Evolutionary conservation across 2,888 invertebrate species (phyloP), one percentile per base, ranked within the genome.

Genomic region (Molorchus minor): DNA sequence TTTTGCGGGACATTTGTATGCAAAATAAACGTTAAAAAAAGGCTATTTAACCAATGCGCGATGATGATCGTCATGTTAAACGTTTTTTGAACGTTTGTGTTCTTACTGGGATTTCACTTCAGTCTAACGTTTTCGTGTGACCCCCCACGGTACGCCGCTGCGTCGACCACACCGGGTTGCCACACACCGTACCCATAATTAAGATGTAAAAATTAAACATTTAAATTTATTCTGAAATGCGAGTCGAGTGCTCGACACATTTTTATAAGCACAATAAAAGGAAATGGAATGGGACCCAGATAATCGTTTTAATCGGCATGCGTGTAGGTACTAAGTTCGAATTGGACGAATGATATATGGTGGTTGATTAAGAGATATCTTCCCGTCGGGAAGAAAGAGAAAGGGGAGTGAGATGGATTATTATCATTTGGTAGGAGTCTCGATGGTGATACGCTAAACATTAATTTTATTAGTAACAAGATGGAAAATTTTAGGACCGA

Each of bases 131-230:
- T n/a, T 33, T 52, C 41, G 41, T 20, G 12, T 17, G 52, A 52
- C 52, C 52, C 29, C 52, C 30, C 46, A 30, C 45, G 30, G 15
- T n/a, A 29, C 17, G 45, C 52, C 41, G 41, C 41, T 19, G 52
- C 49, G 43, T n/a, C n/a, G n/a, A n/a, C 30, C 41, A 54, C 54
- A 57, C 57, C 54, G 51, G 51, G 45, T 53, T 45, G 62, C 59
- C 62, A 59, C 62, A 63, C 57, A 63, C 59, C 51, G 53, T 57
- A 60, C 55, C 54, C 57, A 63, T 63, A 63, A 63, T 63, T 63
- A 60, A 60, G 63, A 60, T 53, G 60, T 63, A 55, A 63, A 54
- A 63, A 55, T 60, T 63, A 55, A 60, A 52, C 52, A 60, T 63
- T 63, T 47, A 63, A 63, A 63, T 63, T 63, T 63, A 63, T 63